These are phyloP conservation scores for Anoplopoma fimbria DNA, from an alignment of 2,113 vertebrate species.

Conservation along the genomic window DNA sequence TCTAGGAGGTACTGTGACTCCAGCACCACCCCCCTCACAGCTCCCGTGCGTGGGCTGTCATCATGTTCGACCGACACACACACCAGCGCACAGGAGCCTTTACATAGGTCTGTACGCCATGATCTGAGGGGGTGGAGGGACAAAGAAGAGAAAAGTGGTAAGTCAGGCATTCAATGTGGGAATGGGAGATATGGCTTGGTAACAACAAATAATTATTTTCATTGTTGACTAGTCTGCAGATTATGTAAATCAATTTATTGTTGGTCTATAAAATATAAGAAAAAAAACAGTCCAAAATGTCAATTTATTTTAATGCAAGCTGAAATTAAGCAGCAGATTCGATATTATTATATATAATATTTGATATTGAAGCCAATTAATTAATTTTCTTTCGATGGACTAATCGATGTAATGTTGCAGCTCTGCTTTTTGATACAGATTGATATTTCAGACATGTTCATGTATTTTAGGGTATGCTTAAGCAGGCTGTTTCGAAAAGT, in stretches of 20 bases:
- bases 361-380: neutral
- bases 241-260: neutral
- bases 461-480: neutral
- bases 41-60: slow-evolving; percentile 86
- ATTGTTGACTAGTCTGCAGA: neutral
- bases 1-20: slow-evolving; percentile 96
- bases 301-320: neutral
- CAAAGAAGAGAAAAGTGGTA: neutral
- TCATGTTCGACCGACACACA: slow-evolving; percentile 92
- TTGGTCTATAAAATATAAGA: neutral
- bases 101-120: slow-evolving; percentile 92
- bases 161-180: neutral
- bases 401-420: neutral
- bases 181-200: neutral
- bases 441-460: neutral
- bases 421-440: neutral
- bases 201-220: neutral
- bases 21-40: slow-evolving; percentile 90
- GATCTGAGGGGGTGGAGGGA: slow-evolving; percentile 81
- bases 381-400: neutral
- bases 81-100: slow-evolving; percentile 91
- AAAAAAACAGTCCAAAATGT: neutral
- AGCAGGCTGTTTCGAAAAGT: neutral
- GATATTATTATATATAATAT: too few relatives aligned
- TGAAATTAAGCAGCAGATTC: neutral